Conservation (phyloP, 2,888 invertebrate species). For the Eristalinus aeneus region DNA sequence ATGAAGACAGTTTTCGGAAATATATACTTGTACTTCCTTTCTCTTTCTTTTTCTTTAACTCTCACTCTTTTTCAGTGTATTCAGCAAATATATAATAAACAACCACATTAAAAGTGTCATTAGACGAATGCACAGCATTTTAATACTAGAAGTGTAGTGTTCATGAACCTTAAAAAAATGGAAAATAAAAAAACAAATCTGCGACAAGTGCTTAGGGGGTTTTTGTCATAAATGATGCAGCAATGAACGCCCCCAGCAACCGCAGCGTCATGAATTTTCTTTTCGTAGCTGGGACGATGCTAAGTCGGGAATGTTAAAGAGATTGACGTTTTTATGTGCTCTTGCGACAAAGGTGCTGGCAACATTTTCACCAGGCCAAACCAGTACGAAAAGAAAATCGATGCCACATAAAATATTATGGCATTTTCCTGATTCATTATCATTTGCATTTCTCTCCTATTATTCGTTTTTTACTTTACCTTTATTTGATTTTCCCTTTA, state of each 20-base stretch:
- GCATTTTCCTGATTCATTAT: conserved; percentile 42
- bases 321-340: conserved; percentile 31
- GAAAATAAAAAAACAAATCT: conserved; percentile 40
- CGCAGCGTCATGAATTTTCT: conserved; percentile 30
- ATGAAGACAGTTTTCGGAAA: conserved; percentile 3
- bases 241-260: not conserved
- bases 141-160: not conserved
- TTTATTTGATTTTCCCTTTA: not conserved
- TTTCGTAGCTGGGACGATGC: not conserved
- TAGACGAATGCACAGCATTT: not conserved
- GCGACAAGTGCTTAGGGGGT: conserved; percentile 53
- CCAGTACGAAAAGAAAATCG: conserved; percentile 18
- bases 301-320: conserved; percentile 30
- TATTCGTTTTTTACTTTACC: not conserved
- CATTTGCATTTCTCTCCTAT: conserved; percentile 28
- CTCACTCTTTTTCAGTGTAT: no score
- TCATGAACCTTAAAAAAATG: conserved; percentile 32
- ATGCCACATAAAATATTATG: conserved; percentile 32
- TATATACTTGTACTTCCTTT: not conserved
- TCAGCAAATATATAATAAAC: conserved; percentile 43
- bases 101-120: conserved; percentile 49
- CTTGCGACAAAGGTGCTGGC: conserved; percentile 23
- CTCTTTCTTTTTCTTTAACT: no score
- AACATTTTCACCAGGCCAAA: not conserved
- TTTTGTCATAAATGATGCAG: conserved; percentile 42